These are phyloP conservation scores for Drosophila gaucha DNA, from an alignment of 2,888 invertebrate genomes.

Conservation along the genomic window DNA sequence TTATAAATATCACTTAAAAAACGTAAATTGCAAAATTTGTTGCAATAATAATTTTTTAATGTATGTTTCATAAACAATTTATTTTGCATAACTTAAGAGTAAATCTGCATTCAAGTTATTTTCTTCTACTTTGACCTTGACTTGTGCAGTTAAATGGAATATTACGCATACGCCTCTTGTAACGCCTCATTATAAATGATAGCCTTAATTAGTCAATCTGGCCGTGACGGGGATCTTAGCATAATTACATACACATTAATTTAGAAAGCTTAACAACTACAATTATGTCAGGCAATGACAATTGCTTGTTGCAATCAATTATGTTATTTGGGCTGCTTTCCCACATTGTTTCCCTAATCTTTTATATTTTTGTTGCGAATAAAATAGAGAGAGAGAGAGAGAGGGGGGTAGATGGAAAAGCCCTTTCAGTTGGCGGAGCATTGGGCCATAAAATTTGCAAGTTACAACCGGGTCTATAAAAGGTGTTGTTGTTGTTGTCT, in stretches of 20 bases:
- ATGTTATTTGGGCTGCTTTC: slow-evolving; percentile 17
- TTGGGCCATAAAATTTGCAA: slow-evolving; percentile 34
- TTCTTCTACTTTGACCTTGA: background rate
- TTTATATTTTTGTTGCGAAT: background rate
- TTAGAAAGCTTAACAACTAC: slow-evolving; percentile 4
- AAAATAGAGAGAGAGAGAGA: slow-evolving; percentile 4
- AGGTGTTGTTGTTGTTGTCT: slow-evolving; percentile 7
- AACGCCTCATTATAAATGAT: slow-evolving; percentile 10
- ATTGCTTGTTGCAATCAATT: slow-evolving; percentile 28
- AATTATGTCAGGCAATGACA: slow-evolving; percentile 13
- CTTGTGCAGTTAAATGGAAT: background rate
- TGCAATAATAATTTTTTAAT: too few species aligned
- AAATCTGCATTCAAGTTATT: background rate
- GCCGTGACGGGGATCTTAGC: slow-evolving; percentile 23
- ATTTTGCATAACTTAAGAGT: background rate
- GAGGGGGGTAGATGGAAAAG: background rate
- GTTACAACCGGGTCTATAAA: background rate
- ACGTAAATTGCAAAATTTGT: too few species aligned
- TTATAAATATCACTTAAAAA: too few species aligned
- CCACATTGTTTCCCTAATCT: background rate
- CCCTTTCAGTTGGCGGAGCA: slow-evolving; percentile 1
- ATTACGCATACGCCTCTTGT: slow-evolving; percentile 23
- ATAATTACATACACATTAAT: slow-evolving; percentile 40
- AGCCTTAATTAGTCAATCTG: slow-evolving; percentile 30
- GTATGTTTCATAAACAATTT: too few species aligned